phyloP scores from a whole-genome alignment of 2,113 vertebrate species.

The Oceanodroma tethys region DNA sequence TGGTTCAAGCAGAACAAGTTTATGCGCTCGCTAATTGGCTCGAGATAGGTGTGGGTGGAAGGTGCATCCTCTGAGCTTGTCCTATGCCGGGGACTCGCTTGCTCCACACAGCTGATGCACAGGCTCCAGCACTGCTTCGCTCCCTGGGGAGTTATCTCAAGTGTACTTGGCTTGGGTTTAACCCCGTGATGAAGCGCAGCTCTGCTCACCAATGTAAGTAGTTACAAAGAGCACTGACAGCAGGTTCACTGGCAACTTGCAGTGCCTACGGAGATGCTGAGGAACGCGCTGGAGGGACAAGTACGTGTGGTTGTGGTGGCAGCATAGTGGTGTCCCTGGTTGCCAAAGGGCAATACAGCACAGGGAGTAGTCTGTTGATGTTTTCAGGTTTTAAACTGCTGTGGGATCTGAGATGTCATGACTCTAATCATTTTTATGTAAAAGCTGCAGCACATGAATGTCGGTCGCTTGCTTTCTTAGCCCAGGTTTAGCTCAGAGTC shows the following conservation, averaged over 20 bases:
- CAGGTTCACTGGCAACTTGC: neutral
- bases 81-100: accelerated
- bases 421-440: neutral
- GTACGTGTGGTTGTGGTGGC: neutral
- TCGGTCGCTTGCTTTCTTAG: neutral
- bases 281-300: neutral
- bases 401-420: neutral
- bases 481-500: neutral
- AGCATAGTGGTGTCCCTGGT: neutral
- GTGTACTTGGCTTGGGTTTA: neutral
- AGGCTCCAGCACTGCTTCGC: neutral
- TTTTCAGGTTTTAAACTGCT: neutral
- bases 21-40: neutral
- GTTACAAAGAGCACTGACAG: neutral
- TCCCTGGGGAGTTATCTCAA: neutral
- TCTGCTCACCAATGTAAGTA: neutral
- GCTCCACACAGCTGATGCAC: neutral
- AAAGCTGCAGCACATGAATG: neutral
- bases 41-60: neutral
- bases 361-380: neutral
- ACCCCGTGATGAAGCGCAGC: neutral
- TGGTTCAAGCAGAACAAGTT: neutral
- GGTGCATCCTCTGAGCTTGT: neutral
- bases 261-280: neutral
- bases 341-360: neutral